Percentiles rank a stretch among this genome's conserved stretches.
These are phyloP conservation scores for Noctua pronuba DNA, from an alignment of 2,888 invertebrate species.

Conservation along the genomic window DNA sequence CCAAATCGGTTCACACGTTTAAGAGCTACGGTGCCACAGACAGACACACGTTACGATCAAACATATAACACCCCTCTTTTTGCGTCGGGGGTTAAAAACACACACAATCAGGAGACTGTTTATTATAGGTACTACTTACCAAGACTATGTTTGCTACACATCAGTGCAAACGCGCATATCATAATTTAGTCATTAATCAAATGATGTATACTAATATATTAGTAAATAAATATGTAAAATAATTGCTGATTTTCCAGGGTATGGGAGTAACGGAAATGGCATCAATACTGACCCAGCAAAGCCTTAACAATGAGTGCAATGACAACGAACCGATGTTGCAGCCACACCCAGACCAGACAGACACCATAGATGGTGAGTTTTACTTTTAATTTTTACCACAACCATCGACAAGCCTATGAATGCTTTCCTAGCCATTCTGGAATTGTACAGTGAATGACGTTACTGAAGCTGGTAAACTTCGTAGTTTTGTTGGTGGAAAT, in stretches of 20 bases:
- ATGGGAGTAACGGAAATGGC: slow-evolving; percentile 92
- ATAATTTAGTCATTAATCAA: neutral
- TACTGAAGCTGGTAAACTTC: slow-evolving; percentile 10
- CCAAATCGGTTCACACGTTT: too few species aligned
- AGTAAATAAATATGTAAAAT: slow-evolving; percentile 16
- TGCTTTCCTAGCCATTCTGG: neutral
- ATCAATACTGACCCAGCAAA: slow-evolving; percentile 91
- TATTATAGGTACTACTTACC: neutral
- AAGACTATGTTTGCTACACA: neutral
- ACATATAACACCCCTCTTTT: too few species aligned
- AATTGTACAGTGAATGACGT: neutral
- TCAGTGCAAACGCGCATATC: neutral
- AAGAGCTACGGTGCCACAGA: too few species aligned
- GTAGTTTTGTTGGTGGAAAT: slow-evolving; percentile 68
- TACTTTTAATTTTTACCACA: slow-evolving; percentile 12
- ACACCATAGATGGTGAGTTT: slow-evolving; percentile 94
- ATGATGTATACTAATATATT: neutral
- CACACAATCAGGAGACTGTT: neutral
- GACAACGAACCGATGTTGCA: slow-evolving; percentile 91
- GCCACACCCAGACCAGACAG: slow-evolving; percentile 92
- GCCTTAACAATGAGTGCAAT: slow-evolving; percentile 91
- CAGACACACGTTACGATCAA: too few species aligned
- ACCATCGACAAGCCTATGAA: slow-evolving; percentile 45
- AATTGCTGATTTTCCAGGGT: slow-evolving; percentile 85
- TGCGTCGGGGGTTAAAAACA: too few species aligned